Conservation (phyloP, 2,797 vertebrate genomes). For the Gorsachius magnificus region DNA sequence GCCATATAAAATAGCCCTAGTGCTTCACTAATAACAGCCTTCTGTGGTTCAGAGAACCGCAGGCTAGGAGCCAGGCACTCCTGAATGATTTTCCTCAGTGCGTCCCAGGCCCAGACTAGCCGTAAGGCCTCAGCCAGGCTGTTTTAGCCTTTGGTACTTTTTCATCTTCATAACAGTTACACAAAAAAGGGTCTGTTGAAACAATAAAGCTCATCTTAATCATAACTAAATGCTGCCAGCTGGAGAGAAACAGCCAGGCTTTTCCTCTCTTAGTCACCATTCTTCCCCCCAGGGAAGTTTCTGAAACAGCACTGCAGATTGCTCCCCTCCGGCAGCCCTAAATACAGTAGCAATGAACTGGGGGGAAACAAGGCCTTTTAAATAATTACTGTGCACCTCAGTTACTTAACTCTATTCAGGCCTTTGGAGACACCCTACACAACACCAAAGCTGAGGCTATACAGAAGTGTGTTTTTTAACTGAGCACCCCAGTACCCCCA, state of each 20-base stretch:
- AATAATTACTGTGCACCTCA: not conserved
- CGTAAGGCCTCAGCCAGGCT: not conserved
- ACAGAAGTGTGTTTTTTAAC: not conserved
- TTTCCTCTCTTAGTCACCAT: constrained; percentile 26
- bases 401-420: not conserved
- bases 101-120: not conserved
- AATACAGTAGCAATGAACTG: not conserved
- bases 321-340: not conserved
- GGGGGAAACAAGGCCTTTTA: not conserved
- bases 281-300: not conserved
- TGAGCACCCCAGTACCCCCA: not conserved
- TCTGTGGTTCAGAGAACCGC: not conserved
- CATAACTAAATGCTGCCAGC: not conserved
- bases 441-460: not conserved
- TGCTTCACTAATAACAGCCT: not conserved
- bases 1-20: not conserved
- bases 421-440: not conserved
- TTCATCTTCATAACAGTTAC: constrained; percentile 20
- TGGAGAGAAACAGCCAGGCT: not conserved
- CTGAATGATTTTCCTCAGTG: not conserved
- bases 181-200: constrained; percentile 1
- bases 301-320: not conserved
- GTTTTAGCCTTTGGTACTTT: not conserved
- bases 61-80: not conserved
- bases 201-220: not conserved